Evolutionary conservation across 2,888 invertebrate species (phyloP).

Genomic region (Thymelicus acteon): DNA sequence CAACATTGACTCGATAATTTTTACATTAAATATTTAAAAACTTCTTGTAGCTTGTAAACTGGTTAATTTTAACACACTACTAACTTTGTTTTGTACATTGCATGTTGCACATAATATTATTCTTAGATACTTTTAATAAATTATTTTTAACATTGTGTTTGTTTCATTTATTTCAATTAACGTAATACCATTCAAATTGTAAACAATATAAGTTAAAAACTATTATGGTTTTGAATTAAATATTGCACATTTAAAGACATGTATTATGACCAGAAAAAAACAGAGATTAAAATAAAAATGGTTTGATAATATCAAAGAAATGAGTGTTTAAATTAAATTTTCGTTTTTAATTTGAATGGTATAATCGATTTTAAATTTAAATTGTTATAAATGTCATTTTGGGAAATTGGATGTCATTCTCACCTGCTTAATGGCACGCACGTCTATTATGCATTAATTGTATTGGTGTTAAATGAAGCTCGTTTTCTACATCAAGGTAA

Average conservation of each 20-base stretch:
- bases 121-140: constrained; percentile 7
- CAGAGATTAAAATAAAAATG: no score
- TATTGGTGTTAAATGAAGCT: background rate
- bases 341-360: background rate
- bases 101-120: constrained; percentile 4
- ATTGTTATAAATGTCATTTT: background rate
- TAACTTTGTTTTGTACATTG: background rate
- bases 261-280: no score
- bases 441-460: background rate
- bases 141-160: background rate
- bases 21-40: background rate
- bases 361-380: background rate
- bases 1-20: background rate
- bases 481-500: background rate
- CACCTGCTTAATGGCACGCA: background rate
- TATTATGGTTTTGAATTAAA: no score
- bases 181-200: constrained; percentile 1
- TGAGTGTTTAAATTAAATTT: background rate
- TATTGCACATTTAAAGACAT: no score
- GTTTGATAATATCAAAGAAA: no score
- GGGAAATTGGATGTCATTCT: background rate
- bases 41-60: background rate
- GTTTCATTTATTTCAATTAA: constrained; percentile 11
- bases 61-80: background rate
- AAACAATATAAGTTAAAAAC: background rate